Conservation (phyloP, 2,888 invertebrate species). For the Latrodectus hesperus region DNA sequence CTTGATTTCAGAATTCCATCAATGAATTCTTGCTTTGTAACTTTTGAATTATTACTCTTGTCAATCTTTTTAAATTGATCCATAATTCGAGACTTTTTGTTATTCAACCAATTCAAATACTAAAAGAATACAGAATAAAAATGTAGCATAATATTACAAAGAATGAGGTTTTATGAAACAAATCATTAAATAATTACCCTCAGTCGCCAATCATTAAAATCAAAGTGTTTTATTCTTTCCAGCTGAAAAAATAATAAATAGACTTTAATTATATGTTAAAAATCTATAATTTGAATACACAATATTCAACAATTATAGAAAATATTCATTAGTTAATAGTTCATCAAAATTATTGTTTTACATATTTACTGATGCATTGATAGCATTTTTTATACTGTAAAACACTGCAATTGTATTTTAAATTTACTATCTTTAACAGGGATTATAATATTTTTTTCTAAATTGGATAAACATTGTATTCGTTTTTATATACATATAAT, state of each 20-base stretch:
- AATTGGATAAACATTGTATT: too few relatives aligned
- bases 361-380: too few relatives aligned
- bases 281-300: background rate
- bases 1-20: constrained; percentile 98
- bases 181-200: constrained; percentile 79
- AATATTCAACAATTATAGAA: background rate
- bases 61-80: constrained; percentile 97
- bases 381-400: too few relatives aligned
- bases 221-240: constrained; percentile 97
- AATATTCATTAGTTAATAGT: background rate
- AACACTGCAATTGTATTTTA: too few relatives aligned
- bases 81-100: constrained; percentile 97
- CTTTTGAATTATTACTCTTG: constrained; percentile 96
- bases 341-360: background rate
- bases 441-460: too few relatives aligned
- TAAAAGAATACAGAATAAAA: constrained; percentile 50
- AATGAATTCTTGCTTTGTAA: constrained; percentile 96
- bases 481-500: too few relatives aligned
- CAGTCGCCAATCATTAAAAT: constrained; percentile 99
- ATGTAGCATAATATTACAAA: background rate
- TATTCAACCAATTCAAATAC: constrained; percentile 87
- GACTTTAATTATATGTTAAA: background rate
- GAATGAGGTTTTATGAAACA: background rate
- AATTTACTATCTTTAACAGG: too few relatives aligned
- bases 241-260: constrained; percentile 76